Percentiles rank a stretch among this genome's conserved stretches.
Evolutionary conservation across 2,113 vertebrate species (phyloP).

Genomic region (Etheostoma spectabile): DNA sequence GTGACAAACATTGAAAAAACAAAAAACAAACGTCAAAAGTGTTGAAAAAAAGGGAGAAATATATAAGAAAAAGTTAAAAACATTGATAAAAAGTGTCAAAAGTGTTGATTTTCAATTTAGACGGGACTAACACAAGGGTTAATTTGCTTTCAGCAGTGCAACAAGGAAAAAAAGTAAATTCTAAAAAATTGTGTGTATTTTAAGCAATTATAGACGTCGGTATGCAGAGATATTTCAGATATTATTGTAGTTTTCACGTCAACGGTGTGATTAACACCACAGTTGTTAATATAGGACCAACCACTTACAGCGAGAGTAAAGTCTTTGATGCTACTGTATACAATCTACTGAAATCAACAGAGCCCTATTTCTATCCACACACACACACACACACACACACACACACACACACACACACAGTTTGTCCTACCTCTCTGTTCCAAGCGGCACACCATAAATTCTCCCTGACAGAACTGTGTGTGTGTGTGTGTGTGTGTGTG

Average conservation of each 20-base stretch:
- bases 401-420: not conserved
- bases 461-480: slow-evolving; percentile 18
- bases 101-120: no score
- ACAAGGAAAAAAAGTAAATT: no score
- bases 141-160: no score
- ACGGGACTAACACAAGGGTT: no score
- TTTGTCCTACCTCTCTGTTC: slow-evolving; percentile 30
- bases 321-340: not conserved
- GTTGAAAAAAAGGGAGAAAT: no score
- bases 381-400: not conserved
- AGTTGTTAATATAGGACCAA: not conserved
- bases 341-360: slow-evolving; percentile 2
- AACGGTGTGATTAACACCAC: not conserved
- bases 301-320: not conserved
- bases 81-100: no score
- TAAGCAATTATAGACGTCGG: no score
- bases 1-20: no score
- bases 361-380: slow-evolving; percentile 6
- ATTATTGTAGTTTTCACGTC: not conserved
- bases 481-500: slow-evolving; percentile 1
- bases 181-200: no score
- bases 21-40: no score
- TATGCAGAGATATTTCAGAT: not conserved
- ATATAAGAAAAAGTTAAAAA: no score
- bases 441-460: slow-evolving; percentile 32